These are phyloP conservation scores for Ypsolopha sequella DNA, from an alignment of 2,888 invertebrate genomes.

Conservation along the genomic window DNA sequence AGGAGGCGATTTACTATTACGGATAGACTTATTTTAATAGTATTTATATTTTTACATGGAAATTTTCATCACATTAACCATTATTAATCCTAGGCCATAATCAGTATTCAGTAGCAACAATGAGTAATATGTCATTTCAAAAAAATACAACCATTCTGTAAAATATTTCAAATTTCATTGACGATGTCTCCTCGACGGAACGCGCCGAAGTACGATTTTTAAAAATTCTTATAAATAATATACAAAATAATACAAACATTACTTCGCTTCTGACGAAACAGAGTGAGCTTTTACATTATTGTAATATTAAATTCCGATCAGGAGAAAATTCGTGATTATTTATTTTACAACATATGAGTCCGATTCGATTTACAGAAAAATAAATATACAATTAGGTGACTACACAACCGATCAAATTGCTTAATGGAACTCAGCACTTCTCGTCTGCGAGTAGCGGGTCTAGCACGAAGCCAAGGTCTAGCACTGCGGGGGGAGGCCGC, in stretches of 20 bases:
- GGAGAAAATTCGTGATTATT: constrained; percentile 47
- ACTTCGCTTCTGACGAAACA: constrained; percentile 39
- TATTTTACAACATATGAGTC: constrained; percentile 38
- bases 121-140: constrained; percentile 55
- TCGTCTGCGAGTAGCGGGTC: constrained; percentile 64
- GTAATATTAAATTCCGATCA: constrained; percentile 43
- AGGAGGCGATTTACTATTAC: constrained; percentile 65
- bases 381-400: constrained; percentile 62
- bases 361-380: constrained; percentile 57
- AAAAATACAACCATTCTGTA: constrained; percentile 66
- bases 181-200: constrained; percentile 29
- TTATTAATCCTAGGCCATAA: constrained; percentile 60
- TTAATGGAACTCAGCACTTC: constrained; percentile 50
- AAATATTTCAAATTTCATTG: constrained; percentile 46
- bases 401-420: constrained; percentile 55
- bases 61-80: constrained; percentile 66
- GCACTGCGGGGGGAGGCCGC: constrained; percentile 19
- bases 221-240: constrained; percentile 67
- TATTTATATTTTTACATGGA: constrained; percentile 71
- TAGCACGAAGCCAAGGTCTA: constrained; percentile 55
- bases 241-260: constrained; percentile 70
- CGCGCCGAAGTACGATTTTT: constrained; percentile 40
- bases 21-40: constrained; percentile 62
- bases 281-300: constrained; percentile 58
- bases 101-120: constrained; percentile 59